These are phyloP conservation scores for Bombyx mori DNA, from an alignment of 1,140 invertebrate genomes.

Conservation along the genomic window DNA sequence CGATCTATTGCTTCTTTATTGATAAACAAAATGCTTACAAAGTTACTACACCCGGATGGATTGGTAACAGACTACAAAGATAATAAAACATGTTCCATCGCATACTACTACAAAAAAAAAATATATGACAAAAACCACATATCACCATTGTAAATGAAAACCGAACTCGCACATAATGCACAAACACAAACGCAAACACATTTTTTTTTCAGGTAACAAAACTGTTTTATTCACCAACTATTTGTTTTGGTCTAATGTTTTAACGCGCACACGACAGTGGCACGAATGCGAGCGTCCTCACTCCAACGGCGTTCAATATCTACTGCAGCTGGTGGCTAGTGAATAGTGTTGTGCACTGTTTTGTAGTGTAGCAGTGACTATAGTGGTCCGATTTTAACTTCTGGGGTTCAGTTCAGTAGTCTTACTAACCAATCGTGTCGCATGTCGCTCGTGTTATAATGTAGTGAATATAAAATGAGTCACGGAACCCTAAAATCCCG, in stretches of 20 bases:
- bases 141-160: conserved; percentile 29
- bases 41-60: conserved; percentile 34
- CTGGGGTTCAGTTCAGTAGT: conserved; percentile 6
- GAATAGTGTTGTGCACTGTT: no score
- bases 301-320: conserved; percentile 34
- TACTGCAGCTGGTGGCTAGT: conserved; percentile 27
- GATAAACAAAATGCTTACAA: no score
- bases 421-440: conserved; percentile 17
- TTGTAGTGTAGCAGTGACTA: no score
- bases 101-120: conserved; percentile 35
- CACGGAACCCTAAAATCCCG: conserved; percentile 51
- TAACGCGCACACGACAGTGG: conserved; percentile 22
- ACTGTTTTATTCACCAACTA: conserved; percentile 24
- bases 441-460: conserved; percentile 36
- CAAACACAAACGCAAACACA: conserved; percentile 12
- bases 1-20: conserved; percentile 5
- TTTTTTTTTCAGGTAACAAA: conserved; percentile 34
- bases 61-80: conserved; percentile 60
- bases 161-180: conserved; percentile 38
- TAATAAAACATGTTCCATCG: conserved; percentile 59
- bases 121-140: conserved; percentile 30
- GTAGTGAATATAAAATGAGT: conserved; percentile 31
- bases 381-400: not conserved
- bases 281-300: conserved; percentile 34
- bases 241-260: conserved; percentile 33